Evolutionary conservation across 2,797 vertebrate species (phyloP).

Genomic region (Oryzias dopingdopingensis): DNA sequence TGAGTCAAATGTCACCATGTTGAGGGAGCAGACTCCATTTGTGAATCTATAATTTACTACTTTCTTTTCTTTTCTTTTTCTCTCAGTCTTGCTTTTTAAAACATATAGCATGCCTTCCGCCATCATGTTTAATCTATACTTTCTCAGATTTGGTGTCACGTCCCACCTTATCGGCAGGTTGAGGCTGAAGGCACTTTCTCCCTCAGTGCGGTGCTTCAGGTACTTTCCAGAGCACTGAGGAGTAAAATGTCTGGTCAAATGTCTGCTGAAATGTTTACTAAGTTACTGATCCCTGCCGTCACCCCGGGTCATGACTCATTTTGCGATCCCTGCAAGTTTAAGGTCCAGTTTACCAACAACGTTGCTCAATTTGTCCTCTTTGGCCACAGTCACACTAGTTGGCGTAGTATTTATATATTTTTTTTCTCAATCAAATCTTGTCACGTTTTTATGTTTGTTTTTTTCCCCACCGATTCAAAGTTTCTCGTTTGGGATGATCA

Average conservation of each 20-base stretch:
- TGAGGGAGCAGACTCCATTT: constrained; percentile 5
- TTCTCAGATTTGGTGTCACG: constrained; percentile 15
- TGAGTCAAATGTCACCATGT: constrained; percentile 30
- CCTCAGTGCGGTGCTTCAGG: constrained; percentile 36
- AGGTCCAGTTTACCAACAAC: constrained; percentile 66
- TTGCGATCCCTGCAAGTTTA: constrained; percentile 59
- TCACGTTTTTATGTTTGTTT: background rate
- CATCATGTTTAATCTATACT: constrained; percentile 23
- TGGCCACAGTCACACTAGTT: constrained; percentile 27
- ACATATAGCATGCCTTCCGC: background rate
- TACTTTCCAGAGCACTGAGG: constrained; percentile 74
- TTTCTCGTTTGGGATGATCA: background rate
- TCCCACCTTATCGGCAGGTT: constrained; percentile 38
- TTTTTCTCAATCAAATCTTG: constrained; percentile 7
- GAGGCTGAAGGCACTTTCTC: constrained; percentile 29
- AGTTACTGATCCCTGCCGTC: constrained; percentile 40
- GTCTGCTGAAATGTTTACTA: constrained; percentile 47
- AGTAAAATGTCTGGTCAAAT: constrained; percentile 44
- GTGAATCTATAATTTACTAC: background rate
- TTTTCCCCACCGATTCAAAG: background rate
- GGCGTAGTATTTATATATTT: constrained; percentile 1
- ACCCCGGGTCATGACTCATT: constrained; percentile 59
- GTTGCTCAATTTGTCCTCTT: constrained; percentile 66
- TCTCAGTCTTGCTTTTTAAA: constrained; percentile 2
- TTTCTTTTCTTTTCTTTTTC: constrained; percentile 7